phyloP scores from a whole-genome alignment of 2,113 vertebrate genomes.

The Burhinus bistriatus region DNA sequence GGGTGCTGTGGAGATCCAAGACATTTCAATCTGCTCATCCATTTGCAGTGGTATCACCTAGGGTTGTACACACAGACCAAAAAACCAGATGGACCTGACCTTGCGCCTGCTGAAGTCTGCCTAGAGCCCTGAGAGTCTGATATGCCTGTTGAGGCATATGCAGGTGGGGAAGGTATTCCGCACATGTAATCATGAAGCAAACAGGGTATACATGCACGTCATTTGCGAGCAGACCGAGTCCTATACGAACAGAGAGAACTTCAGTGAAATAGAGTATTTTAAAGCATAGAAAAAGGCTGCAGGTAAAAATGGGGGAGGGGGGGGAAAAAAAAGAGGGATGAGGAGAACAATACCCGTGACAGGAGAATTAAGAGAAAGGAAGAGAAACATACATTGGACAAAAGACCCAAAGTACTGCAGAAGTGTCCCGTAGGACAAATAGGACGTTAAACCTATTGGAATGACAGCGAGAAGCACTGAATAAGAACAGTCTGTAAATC shows the following conservation, averaged over 20 bases:
- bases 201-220: background rate
- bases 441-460: background rate
- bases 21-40: background rate
- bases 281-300: background rate
- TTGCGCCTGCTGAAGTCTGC: background rate
- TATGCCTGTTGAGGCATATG: fast-evolving
- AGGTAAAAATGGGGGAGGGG: background rate
- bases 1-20: background rate
- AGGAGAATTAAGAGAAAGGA: background rate
- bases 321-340: fast-evolving
- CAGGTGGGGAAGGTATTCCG: background rate
- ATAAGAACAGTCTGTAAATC: background rate
- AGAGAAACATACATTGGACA: background rate
- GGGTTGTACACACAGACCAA: background rate
- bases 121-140: background rate
- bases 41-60: background rate
- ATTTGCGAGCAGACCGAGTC: fast-evolving
- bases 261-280: background rate
- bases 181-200: background rate
- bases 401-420: background rate
- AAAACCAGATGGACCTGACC: background rate
- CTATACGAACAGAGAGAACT: background rate
- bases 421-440: background rate
- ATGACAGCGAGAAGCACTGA: background rate
- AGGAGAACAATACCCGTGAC: background rate